Conservation (phyloP, 2,888 invertebrate species). For the Azorinus chamasolen region DNA sequence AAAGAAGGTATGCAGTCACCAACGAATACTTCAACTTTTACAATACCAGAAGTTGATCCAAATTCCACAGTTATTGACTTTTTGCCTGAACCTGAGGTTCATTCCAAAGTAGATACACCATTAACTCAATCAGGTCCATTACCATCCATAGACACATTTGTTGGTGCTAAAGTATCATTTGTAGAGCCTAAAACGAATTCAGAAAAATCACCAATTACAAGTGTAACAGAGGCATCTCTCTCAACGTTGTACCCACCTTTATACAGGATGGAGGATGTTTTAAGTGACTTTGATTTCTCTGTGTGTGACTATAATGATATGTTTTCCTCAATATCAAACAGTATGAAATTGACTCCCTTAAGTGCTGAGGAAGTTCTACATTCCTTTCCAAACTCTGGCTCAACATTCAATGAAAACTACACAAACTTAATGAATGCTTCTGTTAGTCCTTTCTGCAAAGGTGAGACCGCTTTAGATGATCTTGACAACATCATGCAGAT, state of each 20-base stretch:
- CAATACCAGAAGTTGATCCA: slow-evolving; percentile 65
- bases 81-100: slow-evolving; percentile 57
- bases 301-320: slow-evolving; percentile 88
- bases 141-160: slow-evolving; percentile 73
- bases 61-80: slow-evolving; percentile 68
- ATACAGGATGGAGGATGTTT: slow-evolving; percentile 69
- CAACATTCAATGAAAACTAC: slow-evolving; percentile 61
- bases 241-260: slow-evolving; percentile 53
- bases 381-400: slow-evolving; percentile 82
- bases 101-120: slow-evolving; percentile 39
- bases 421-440: slow-evolving; percentile 64
- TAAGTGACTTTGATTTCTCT: slow-evolving; percentile 88
- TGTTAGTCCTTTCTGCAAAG: slow-evolving; percentile 71
- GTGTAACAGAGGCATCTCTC: slow-evolving; percentile 44
- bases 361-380: slow-evolving; percentile 86
- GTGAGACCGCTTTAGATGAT: slow-evolving; percentile 87
- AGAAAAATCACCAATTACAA: slow-evolving; percentile 46
- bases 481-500: slow-evolving; percentile 91
- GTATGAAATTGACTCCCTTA: slow-evolving; percentile 84
- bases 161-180: slow-evolving; percentile 44
- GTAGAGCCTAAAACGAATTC: slow-evolving; percentile 30
- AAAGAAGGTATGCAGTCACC: slow-evolving; percentile 86
- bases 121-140: slow-evolving; percentile 57
- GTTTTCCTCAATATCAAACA: slow-evolving; percentile 81
- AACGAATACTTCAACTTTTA: slow-evolving; percentile 58